These are phyloP conservation scores for Aplysina aerophoba DNA, from an alignment of 37 sponge, comb jelly and placozoan species.

Conservation along the genomic window DNA sequence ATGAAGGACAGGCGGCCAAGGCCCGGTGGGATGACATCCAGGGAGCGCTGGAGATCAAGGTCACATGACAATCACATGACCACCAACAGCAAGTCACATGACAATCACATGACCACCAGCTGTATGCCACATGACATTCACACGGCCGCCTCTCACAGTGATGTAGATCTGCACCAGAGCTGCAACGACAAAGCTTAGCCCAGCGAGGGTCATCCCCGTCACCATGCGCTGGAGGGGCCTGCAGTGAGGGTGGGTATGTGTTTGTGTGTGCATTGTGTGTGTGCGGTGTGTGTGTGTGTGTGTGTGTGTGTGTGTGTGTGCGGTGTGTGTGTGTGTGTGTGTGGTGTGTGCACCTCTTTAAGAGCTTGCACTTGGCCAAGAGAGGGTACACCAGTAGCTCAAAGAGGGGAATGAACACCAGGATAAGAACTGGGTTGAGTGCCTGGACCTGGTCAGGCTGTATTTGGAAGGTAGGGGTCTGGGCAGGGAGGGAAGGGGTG, in stretches of 20 bases:
- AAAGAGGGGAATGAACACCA: constrained; percentile 93
- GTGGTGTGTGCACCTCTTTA: constrained; percentile 51
- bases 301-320: too few species aligned
- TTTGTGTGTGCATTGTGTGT: too few species aligned
- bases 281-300: too few species aligned
- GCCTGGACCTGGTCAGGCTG: constrained; percentile 94
- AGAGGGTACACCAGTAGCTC: constrained; percentile 91
- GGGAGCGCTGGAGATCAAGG: too few species aligned
- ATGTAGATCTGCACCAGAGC: constrained; percentile 81
- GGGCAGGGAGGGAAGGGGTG: not conserved
- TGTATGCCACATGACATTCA: too few species aligned
- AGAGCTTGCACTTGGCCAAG: constrained; percentile 60
- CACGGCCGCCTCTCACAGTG: constrained; percentile 20
- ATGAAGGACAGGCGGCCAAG: not conserved
- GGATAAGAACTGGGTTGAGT: constrained; percentile 92
- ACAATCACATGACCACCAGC: too few species aligned
- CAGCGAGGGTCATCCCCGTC: constrained; percentile 85
- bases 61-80: too few species aligned
- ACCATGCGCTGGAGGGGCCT: constrained; percentile 95
- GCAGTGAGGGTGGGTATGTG: not conserved
- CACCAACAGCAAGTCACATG: too few species aligned
- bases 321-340: too few species aligned
- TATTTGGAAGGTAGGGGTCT: constrained; percentile 38
- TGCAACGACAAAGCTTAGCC: constrained; percentile 87
- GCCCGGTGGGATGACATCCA: constrained; percentile 3